Percentiles rank a stretch among this genome's conserved stretches.
Conservation (phyloP, 2,888 invertebrate genomes). For the Eutolmus rufibarbis region DNA sequence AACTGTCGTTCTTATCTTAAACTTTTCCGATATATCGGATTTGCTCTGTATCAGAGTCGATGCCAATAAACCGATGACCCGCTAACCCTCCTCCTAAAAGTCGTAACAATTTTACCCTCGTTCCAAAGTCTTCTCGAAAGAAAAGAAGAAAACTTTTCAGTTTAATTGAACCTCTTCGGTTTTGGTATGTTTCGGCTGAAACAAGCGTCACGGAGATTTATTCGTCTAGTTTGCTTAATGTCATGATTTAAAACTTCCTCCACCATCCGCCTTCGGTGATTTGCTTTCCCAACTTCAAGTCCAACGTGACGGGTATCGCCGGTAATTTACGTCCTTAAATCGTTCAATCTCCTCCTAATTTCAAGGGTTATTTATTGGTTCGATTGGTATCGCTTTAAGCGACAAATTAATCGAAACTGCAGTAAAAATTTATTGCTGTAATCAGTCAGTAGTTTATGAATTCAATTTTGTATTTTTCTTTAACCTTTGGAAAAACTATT, state of each 20-base stretch:
- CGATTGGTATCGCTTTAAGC: not conserved
- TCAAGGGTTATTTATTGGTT: conserved; percentile 3
- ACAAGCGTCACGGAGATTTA: not conserved
- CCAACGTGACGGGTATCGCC: not conserved
- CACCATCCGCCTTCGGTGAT: not conserved
- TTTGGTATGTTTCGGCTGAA: not conserved
- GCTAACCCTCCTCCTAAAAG: not conserved
- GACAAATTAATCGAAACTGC: conserved; percentile 10
- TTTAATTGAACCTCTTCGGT: not conserved
- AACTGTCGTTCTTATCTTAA: not conserved
- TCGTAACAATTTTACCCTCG: not conserved
- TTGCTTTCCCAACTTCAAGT: not conserved
- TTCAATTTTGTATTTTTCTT: not conserved
- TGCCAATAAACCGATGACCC: not conserved
- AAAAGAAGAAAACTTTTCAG: conserved; percentile 10
- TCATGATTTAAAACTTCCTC: not conserved
- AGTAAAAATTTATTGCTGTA: not conserved
- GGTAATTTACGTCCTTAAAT: not conserved
- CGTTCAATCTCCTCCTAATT: not conserved
- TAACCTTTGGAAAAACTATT: not conserved
- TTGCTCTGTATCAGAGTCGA: not conserved
- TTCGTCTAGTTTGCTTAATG: not conserved
- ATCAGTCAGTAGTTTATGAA: not conserved
- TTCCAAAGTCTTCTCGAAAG: not conserved
- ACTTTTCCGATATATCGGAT: not conserved